Base-by-base conservation (phyloP, 2,797 vertebrate species). In the Hydrophis major region DNA sequence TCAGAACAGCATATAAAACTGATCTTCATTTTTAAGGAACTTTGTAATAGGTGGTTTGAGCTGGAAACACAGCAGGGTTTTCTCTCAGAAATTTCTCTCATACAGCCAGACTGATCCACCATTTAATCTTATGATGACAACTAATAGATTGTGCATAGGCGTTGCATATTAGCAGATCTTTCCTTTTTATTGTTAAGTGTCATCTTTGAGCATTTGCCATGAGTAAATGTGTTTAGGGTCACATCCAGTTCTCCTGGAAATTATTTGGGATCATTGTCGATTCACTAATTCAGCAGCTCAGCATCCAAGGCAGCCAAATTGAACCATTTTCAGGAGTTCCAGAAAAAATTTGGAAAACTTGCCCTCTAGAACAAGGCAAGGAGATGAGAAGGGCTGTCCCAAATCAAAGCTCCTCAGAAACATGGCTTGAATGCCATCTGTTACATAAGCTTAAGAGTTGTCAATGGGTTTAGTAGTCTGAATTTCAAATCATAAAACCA, bases 401-500 rank as follows among this genome's bases (percentile, higher is more conserved):
- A 95, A 95, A 94, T 93, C 78, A 96, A 95, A 96, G 59, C 91
- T 50, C 61, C 66, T 28, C 94, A 4, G 60, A 60, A 96, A 87
- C 66, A 28, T 91, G 95, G 95, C 93, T 95, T 94, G 3, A 0
- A 87, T 90, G 28, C 94, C 95, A 96, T 95, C 89, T 86, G 88
- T 94, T 96, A 59, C 78, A 87, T 1, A 60, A 96, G 50, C 95
- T 95, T 95, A 95, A 95, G 94, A 94, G 91, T 88, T 92, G 93
- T 69, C 94, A 90, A 92, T 96, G 90, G 91, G 94, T 95, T 97
- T 94, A 95, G 89, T 92, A 89, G 94, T 94, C 74, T 56, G 95
- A 94, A 90, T 95, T 89, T 94, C 95, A 94, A 96, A 95, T 94
- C 95, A 95, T 94, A 94, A 96, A 97, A 92, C 95, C 78, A 92